These are phyloP conservation scores for Andrena haemorrhoa DNA, from an alignment of 2,888 invertebrate genomes.

Conservation along the genomic window DNA sequence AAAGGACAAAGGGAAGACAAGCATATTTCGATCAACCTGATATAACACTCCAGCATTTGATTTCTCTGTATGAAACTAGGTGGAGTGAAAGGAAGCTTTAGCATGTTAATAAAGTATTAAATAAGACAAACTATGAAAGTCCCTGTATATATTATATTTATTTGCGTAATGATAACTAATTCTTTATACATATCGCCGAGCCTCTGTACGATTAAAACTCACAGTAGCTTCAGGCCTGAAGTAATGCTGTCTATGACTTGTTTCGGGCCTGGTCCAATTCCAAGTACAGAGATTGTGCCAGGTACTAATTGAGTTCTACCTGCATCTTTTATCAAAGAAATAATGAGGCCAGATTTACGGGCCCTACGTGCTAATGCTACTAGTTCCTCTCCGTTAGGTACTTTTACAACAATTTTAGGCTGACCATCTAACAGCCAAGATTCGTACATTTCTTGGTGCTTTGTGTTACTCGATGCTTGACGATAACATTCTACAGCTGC, in stretches of 20 bases:
- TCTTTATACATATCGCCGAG: not conserved
- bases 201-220: slow-evolving; percentile 52
- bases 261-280: slow-evolving; percentile 90
- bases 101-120: slow-evolving; percentile 34
- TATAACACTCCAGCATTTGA: slow-evolving; percentile 23
- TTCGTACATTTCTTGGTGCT: slow-evolving; percentile 85
- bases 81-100: slow-evolving; percentile 23
- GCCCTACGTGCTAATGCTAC: slow-evolving; percentile 86
- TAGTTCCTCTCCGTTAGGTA: slow-evolving; percentile 86
- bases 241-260: slow-evolving; percentile 88
- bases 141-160: slow-evolving; percentile 13
- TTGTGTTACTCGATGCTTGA: slow-evolving; percentile 82
- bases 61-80: slow-evolving; percentile 8
- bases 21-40: slow-evolving; percentile 23
- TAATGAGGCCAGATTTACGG: slow-evolving; percentile 86
- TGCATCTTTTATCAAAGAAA: slow-evolving; percentile 87
- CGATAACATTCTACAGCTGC: slow-evolving; percentile 90
- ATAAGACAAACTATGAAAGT: not conserved
- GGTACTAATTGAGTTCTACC: slow-evolving; percentile 90
- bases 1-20: not conserved
- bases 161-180: slow-evolving; percentile 1
- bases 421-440: slow-evolving; percentile 90
- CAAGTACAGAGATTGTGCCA: slow-evolving; percentile 90
- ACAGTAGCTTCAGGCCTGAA: slow-evolving; percentile 88
- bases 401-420: slow-evolving; percentile 90